These are phyloP conservation scores for Ceyx cyanopectus DNA, from an alignment of 2,113 vertebrate species.

Conservation along the genomic window DNA sequence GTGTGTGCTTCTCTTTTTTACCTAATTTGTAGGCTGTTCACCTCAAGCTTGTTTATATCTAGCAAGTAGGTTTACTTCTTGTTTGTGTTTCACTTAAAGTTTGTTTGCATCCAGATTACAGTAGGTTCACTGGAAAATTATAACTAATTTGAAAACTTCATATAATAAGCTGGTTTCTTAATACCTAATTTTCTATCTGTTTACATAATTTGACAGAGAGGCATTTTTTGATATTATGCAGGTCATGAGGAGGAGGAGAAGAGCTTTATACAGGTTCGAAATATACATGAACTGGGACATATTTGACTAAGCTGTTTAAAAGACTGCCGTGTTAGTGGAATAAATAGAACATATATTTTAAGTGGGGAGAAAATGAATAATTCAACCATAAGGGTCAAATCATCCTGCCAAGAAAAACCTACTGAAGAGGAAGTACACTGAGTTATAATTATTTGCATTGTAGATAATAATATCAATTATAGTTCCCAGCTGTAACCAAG, in stretches of 20 bases:
- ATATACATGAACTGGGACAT: not conserved
- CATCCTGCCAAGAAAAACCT: conserved; percentile 52
- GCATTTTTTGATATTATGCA: not conserved
- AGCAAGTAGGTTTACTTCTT: conserved; percentile 21
- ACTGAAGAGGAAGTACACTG: conserved; percentile 45
- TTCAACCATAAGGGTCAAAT: conserved; percentile 33
- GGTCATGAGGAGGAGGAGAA: not conserved
- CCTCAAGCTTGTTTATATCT: conserved; percentile 9
- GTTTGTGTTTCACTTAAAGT: not conserved
- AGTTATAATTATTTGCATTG: conserved; percentile 65
- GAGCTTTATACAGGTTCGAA: not conserved
- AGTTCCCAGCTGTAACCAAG: conserved; percentile 54
- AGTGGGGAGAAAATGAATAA: conserved; percentile 39
- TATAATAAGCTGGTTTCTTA: conserved; percentile 40
- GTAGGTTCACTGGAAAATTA: conserved; percentile 1
- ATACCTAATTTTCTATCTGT: not conserved
- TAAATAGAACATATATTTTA: conserved; percentile 1
- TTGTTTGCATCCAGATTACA: conserved; percentile 35
- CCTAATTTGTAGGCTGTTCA: conserved; percentile 15
- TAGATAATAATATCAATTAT: conserved; percentile 65
- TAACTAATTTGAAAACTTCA: not conserved
- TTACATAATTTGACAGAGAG: not conserved
- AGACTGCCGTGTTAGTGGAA: not conserved
- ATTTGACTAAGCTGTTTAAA: not conserved
- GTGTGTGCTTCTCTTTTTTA: not conserved